Percentiles rank a stretch among this genome's conserved stretches.
phyloP scores from a whole-genome alignment of 1,140 invertebrate species.

The Hyposmocoma kahamanoa region DNA sequence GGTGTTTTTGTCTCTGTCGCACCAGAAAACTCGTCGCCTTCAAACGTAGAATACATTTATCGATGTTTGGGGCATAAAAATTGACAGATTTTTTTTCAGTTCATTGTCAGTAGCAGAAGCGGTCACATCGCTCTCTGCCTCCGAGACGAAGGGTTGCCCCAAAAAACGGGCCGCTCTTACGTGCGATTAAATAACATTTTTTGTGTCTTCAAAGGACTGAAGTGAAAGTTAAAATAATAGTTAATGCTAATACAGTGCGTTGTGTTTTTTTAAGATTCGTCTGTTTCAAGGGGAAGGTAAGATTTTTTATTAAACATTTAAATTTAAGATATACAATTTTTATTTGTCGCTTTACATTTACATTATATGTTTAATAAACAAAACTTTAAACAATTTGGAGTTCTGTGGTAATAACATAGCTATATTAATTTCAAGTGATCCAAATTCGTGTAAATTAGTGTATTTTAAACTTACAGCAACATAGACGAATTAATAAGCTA shows the following conservation, averaged over 20 bases:
- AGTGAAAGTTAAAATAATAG: conserved; percentile 33
- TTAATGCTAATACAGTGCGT: conserved; percentile 6
- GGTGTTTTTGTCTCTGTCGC: conserved; percentile 27
- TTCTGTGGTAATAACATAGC: too few relatives aligned
- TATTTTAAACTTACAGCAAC: too few relatives aligned
- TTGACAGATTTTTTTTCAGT: conserved; percentile 72
- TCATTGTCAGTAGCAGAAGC: conserved; percentile 39
- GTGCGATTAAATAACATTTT: conserved; percentile 18
- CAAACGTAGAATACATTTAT: conserved; percentile 68
- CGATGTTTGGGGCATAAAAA: conserved; percentile 71
- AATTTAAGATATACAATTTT: too few relatives aligned
- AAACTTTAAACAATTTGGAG: too few relatives aligned
- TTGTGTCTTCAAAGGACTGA: conserved; percentile 16
- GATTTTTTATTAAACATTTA: background rate
- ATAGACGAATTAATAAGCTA: too few relatives aligned
- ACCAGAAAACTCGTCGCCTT: conserved; percentile 57
- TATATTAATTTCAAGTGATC: too few relatives aligned
- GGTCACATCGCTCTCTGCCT: conserved; percentile 29
- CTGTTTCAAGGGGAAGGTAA: conserved; percentile 4
- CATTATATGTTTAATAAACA: too few relatives aligned
- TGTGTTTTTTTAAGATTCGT: conserved; percentile 10
- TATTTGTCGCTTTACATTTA: too few relatives aligned
- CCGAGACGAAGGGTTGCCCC: conserved; percentile 43
- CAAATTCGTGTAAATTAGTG: too few relatives aligned
- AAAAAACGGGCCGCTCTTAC: conserved; percentile 34